A percentile compares a stretch with the other conserved stretches of the same genome.
phyloP scores from a whole-genome alignment of 1,140 invertebrate species.

The Trichonephila clavipes region DNA sequence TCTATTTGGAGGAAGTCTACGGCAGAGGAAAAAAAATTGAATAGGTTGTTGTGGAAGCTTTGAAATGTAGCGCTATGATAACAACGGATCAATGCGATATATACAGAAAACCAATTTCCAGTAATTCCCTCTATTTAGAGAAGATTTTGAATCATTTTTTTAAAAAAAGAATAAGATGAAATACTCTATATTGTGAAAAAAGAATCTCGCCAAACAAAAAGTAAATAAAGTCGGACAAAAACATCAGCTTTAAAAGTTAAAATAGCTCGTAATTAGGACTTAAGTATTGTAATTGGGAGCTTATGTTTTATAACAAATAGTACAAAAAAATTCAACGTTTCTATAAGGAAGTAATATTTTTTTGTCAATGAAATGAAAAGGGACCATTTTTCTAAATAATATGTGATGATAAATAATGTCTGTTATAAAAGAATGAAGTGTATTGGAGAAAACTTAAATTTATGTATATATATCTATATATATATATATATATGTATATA shows the following conservation, averaged over 20 bases:
- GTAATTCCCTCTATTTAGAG: neutral
- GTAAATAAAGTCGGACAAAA: neutral
- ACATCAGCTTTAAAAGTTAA: neutral
- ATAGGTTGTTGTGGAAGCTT: neutral
- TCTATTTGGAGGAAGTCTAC: neutral
- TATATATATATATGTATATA: too few relatives aligned
- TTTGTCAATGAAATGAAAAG: too few relatives aligned
- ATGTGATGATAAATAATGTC: too few relatives aligned
- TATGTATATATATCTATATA: too few relatives aligned
- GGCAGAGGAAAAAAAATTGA: neutral
- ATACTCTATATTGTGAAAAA: neutral
- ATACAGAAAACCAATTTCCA: neutral
- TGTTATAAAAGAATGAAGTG: too few relatives aligned
- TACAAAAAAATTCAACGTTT: too few relatives aligned
- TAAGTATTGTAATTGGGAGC: too few relatives aligned
- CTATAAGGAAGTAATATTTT: too few relatives aligned
- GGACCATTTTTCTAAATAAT: too few relatives aligned
- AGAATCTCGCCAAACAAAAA: neutral
- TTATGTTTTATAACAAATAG: neutral
- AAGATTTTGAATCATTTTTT: neutral
- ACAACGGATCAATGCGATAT: neutral
- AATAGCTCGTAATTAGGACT: neutral
- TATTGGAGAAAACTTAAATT: too few relatives aligned
- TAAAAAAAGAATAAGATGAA: neutral
- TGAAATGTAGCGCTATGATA: neutral